Evolutionary conservation across 1,140 invertebrate species (phyloP), one percentile per base, ranked within the genome.

Genomic region (Sinella curviseta): DNA sequence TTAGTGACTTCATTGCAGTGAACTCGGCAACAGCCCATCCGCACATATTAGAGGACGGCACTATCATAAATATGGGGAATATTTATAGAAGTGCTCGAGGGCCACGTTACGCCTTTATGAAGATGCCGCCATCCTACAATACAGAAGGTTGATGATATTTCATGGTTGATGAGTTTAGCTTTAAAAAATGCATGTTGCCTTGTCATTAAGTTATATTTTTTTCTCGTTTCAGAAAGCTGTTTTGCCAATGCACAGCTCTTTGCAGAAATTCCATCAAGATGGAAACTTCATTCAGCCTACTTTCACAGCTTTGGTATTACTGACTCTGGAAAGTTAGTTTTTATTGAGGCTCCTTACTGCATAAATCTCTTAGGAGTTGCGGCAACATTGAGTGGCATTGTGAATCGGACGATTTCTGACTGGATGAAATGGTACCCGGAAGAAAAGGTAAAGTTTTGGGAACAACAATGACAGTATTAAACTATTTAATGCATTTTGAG

Each of bases 271-370:
- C 85, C 85, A 0, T 85, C 86, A 1, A 82, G 85, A 31, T 87
- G 86, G 84, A 86, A 84, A 74, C 80, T 85, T n/a, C 82, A 85
- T 78, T 85, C 87, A 75, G 80, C 83, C n/a, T 90, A 90, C 81
- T 88, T 82, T 79, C 90, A 91, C 84, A 89, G 89, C 78, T 91
- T 91, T 84, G 89, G 87, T 4, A 86, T 91, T 77, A 87, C 88
- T 0, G 85, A 88, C 74, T 31, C 65, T 2, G 88, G 90, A 79
- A 89, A 89, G 79, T 84, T 89, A 24, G 84, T 90, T 57, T 87
- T 89, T 74, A 79, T 89, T 55, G 90, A 90, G 81, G 86, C 87
- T 77, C 88, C 89, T 1, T 76, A 89, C 4, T 74, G 86, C 14
- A 77, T 89, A 17, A 88, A 87, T 80, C 84, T 86, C 24, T 77